Evolutionary conservation across 2,797 vertebrate genomes (phyloP), one percentile per base, ranked within the genome.

Genomic region (Myotis vivesi): DNA sequence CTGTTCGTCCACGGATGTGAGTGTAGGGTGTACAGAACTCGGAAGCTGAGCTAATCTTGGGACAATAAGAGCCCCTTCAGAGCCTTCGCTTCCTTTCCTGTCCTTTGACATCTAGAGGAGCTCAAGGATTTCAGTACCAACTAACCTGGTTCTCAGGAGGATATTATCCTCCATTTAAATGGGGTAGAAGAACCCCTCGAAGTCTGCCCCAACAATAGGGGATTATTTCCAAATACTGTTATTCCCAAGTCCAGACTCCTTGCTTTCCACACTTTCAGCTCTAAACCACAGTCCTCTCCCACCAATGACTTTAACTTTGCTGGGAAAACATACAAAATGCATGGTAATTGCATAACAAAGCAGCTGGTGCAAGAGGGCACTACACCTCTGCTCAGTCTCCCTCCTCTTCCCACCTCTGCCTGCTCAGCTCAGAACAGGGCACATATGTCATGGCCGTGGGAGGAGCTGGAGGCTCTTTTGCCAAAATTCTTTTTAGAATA

Each of bases 1-100:
- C 28, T 22, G 10, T 2, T 25, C 36, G 2, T 36, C 23, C 1
- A 0, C 1, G 0, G 30, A 16, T 20, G n/a, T 1, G 23, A 46
- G 20, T 0, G 0, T 23, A 2, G 64, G 20, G 22, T 19, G 15
- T 30, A 20, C 62, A 19, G 81, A 17, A 64, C 16, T 1, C 0
- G 4, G 53, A 10, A 20, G 59, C 28, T 20, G 20, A 25, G 57
- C 41, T n/a, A 10, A n/a, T 23, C 38, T 6, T 23, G 23, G 0
- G 8, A 41, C 62, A 8, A 4, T 1, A 2, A 8, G 15, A 64
- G 12, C 41, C 46, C 10, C 2, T 19, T 8, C 1, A 17, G 2
- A 7, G 9, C 19, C 64, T 36, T 33, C 16, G 59, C 36, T 36
- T 38, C 38, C 85, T 66, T 76, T 12, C 8, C 15, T 2, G 8